phyloP scores from a whole-genome alignment of 2,888 invertebrate species.

The Aquatica leii region DNA sequence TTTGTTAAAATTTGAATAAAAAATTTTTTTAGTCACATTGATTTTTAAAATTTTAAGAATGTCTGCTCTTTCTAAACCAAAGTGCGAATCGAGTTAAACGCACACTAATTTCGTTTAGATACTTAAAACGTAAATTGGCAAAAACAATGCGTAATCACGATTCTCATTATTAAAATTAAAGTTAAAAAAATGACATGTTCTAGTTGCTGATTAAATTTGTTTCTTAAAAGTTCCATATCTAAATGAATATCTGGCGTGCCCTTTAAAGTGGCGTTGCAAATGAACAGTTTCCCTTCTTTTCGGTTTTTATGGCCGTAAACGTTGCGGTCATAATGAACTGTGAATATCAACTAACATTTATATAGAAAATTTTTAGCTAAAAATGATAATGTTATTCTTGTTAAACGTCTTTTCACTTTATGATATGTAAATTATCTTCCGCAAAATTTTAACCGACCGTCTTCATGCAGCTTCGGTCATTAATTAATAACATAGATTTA shows the following conservation, averaged over 20 bases:
- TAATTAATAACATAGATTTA: slow-evolving; percentile 18
- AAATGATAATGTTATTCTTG: not conserved
- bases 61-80: no score
- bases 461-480: slow-evolving; percentile 9
- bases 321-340: slow-evolving; percentile 50
- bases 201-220: slow-evolving; percentile 36
- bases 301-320: slow-evolving; percentile 38
- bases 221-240: slow-evolving; percentile 45
- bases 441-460: not conserved
- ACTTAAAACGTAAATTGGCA: slow-evolving; percentile 14
- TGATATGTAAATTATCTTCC: not conserved
- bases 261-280: slow-evolving; percentile 47
- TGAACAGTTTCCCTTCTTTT: slow-evolving; percentile 43
- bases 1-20: no score
- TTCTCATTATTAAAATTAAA: slow-evolving; percentile 39
- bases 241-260: slow-evolving; percentile 51
- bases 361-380: slow-evolving; percentile 35
- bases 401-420: slow-evolving; percentile 3
- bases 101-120: no score
- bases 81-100: no score
- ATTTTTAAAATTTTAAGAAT: not conserved
- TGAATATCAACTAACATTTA: slow-evolving; percentile 51
- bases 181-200: slow-evolving; percentile 40
- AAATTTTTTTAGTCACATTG: no score
- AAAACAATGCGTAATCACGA: slow-evolving; percentile 37